Conservation (phyloP, 2,888 invertebrate species). For the Stenodera caucasica region DNA sequence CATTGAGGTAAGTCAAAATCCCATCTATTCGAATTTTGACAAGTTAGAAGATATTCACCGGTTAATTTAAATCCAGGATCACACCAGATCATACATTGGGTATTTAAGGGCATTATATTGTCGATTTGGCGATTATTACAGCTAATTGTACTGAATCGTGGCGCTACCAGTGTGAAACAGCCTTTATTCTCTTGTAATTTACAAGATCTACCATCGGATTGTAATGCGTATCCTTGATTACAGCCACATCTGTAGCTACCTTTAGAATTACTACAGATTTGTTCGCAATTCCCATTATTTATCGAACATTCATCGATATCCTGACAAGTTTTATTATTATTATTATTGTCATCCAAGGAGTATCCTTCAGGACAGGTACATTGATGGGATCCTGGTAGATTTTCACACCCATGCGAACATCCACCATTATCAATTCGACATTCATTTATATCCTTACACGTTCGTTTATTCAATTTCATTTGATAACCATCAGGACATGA, state of each 20-base stretch:
- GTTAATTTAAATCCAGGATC: conserved; percentile 59
- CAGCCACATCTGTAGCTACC: conserved; percentile 60
- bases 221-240: conserved; percentile 49
- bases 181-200: conserved; percentile 27
- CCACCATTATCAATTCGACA: conserved; percentile 63
- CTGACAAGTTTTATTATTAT: conserved; percentile 48
- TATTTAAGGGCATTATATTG: conserved; percentile 46
- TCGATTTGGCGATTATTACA: conserved; percentile 35
- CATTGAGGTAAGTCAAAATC: conserved; percentile 43
- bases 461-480: conserved; percentile 52
- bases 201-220: conserved; percentile 40
- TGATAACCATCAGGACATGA: conserved; percentile 60
- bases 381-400: conserved; percentile 57
- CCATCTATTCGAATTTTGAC: conserved; percentile 58
- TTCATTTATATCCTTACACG: conserved; percentile 61
- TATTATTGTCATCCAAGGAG: conserved; percentile 43
- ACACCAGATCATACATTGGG: conserved; percentile 58
- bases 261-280: conserved; percentile 56
- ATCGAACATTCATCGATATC: conserved; percentile 55
- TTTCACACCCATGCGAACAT: conserved; percentile 66
- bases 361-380: conserved; percentile 59
- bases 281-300: conserved; percentile 55
- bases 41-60: conserved; percentile 59
- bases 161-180: conserved; percentile 42
- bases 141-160: conserved; percentile 42